Conservation (phyloP, 2,888 invertebrate genomes). For the Apotomis capreana region DNA sequence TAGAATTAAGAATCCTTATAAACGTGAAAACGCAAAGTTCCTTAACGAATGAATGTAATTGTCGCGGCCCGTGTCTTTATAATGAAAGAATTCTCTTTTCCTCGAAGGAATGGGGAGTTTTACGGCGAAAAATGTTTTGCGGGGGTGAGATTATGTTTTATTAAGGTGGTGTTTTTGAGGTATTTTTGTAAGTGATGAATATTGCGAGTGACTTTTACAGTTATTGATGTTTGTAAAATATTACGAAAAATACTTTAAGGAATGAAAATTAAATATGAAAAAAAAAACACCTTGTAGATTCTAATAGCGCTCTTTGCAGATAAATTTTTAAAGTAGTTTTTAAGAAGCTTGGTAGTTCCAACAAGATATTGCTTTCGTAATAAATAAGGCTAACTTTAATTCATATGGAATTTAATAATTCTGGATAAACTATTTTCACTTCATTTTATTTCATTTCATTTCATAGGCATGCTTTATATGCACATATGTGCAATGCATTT, state of each 20-base stretch:
- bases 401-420: too few relatives aligned
- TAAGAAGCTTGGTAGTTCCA: too few relatives aligned
- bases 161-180: slow-evolving; percentile 2
- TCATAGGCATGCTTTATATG: too few relatives aligned
- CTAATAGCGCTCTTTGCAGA: too few relatives aligned
- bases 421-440: too few relatives aligned
- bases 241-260: neutral
- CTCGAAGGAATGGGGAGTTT: slow-evolving; percentile 9
- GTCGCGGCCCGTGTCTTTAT: slow-evolving; percentile 30
- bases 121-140: slow-evolving; percentile 22
- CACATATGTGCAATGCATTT: too few relatives aligned
- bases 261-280: too few relatives aligned
- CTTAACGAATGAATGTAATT: slow-evolving; percentile 31
- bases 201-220: neutral
- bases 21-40: slow-evolving; percentile 7
- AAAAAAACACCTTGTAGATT: too few relatives aligned
- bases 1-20: slow-evolving; percentile 23
- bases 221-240: neutral
- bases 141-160: slow-evolving; percentile 26
- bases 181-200: slow-evolving; percentile 12
- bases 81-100: slow-evolving; percentile 28
- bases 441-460: too few relatives aligned
- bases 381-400: too few relatives aligned
- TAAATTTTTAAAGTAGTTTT: too few relatives aligned
- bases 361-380: too few relatives aligned